phyloP scores from a whole-genome alignment of 1,140 invertebrate species.

The Hormaphis cornu region DNA sequence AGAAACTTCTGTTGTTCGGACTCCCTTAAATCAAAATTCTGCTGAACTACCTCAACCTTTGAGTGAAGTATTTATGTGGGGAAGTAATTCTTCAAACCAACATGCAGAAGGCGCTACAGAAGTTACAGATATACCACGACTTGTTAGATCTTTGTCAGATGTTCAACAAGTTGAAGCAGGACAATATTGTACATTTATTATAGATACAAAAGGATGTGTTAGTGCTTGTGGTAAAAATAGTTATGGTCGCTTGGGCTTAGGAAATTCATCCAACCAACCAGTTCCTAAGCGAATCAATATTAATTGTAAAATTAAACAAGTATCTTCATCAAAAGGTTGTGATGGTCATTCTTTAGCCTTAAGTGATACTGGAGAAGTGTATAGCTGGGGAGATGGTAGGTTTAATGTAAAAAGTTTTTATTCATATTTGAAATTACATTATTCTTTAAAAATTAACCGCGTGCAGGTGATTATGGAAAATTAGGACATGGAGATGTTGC shows the following conservation, averaged over 20 bases:
- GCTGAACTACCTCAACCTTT: slow-evolving; percentile 20
- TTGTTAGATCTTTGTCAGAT: slow-evolving; percentile 49
- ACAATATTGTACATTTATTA: slow-evolving; percentile 57
- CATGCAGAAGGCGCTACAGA: slow-evolving; percentile 53
- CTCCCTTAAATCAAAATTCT: slow-evolving; percentile 30
- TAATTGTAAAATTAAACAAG: slow-evolving; percentile 43
- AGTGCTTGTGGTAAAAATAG: slow-evolving; percentile 54
- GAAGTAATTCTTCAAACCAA: slow-evolving; percentile 59
- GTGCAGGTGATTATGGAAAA: slow-evolving; percentile 47
- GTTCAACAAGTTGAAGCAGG: slow-evolving; percentile 57
- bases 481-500: slow-evolving; percentile 48
- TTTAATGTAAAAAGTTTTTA: not conserved
- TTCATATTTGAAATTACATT: not conserved
- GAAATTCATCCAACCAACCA: slow-evolving; percentile 50
- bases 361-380: slow-evolving; percentile 51
- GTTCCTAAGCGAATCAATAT: slow-evolving; percentile 47
- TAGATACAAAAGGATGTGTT: slow-evolving; percentile 50
- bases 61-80: slow-evolving; percentile 57
- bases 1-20: slow-evolving; percentile 26
- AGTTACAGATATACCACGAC: slow-evolving; percentile 52
- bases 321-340: slow-evolving; percentile 52
- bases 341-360: slow-evolving; percentile 54
- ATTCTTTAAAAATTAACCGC: not conserved
- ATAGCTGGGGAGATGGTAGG: slow-evolving; percentile 56
- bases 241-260: slow-evolving; percentile 50